phyloP scores from a whole-genome alignment of 2,888 invertebrate genomes.

The Synanthedon formicaeformis region DNA sequence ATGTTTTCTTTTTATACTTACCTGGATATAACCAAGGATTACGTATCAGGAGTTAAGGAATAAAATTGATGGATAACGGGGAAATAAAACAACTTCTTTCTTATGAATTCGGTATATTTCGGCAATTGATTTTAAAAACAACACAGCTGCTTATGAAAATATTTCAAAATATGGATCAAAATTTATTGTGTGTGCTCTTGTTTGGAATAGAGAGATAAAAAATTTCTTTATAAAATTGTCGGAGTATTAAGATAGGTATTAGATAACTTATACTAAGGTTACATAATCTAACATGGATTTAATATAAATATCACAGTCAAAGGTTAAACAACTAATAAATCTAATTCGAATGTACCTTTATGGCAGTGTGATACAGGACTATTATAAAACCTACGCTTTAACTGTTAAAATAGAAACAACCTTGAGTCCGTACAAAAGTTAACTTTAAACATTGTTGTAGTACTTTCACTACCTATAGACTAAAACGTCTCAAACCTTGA shows the following conservation, averaged over 20 bases:
- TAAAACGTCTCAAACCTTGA: not conserved
- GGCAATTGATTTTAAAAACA: constrained; percentile 32
- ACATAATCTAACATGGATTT: constrained; percentile 61
- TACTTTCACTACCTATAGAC: not conserved
- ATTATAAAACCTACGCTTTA: constrained; percentile 20
- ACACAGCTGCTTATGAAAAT: constrained; percentile 53
- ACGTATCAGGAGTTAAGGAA: not conserved
- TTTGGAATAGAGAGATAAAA: constrained; percentile 14
- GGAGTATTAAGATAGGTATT: not conserved
- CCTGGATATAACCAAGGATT: not conserved
- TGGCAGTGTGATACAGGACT: constrained; percentile 60
- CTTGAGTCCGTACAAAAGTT: constrained; percentile 18
- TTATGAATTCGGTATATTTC: constrained; percentile 51
- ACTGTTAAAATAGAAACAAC: constrained; percentile 33
- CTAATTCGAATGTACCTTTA: constrained; percentile 39
- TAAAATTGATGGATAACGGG: not conserved
- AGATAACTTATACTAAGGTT: constrained; percentile 29
- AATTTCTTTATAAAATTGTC: constrained; percentile 1
- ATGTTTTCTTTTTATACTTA: not conserved
- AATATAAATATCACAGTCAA: constrained; percentile 71
- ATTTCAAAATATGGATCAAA: constrained; percentile 18
- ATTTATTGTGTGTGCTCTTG: constrained; percentile 17
- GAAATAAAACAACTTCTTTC: constrained; percentile 20
- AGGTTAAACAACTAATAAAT: constrained; percentile 61
- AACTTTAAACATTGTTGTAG: constrained; percentile 13